Conservation (phyloP, 92 coral and sea anemone genomes). For the Porites rus region DNA sequence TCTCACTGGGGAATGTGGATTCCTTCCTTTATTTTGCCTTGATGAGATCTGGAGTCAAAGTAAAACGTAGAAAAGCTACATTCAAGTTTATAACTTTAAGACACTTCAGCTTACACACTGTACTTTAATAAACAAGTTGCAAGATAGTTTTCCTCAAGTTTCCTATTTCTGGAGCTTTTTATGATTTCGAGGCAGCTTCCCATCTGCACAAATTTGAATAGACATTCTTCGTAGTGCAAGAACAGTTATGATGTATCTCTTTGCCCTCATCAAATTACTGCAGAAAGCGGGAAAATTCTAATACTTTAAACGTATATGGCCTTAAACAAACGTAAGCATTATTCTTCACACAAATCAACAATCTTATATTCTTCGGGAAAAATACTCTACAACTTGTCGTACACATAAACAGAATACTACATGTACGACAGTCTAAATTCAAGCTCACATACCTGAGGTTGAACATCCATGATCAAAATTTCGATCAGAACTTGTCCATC, state of each 20-base stretch:
- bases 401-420: not conserved
- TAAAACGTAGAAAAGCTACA: not conserved
- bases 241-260: no score
- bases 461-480: slow-evolving; percentile 18
- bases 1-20: slow-evolving; percentile 90
- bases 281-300: not conserved
- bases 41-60: slow-evolving; percentile 25
- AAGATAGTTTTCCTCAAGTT: no score
- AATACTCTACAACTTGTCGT: not conserved
- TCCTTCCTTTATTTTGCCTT: slow-evolving; percentile 78
- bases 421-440: no score
- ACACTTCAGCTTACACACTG: no score
- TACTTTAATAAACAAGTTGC: no score
- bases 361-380: not conserved
- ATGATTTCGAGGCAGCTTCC: not conserved
- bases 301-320: not conserved
- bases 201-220: not conserved
- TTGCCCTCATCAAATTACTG: not conserved
- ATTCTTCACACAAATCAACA: not conserved
- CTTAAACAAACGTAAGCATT: not conserved
- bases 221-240: not conserved
- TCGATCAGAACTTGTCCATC: not conserved
- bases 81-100: no score
- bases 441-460: slow-evolving; percentile 26
- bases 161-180: no score